These are phyloP conservation scores for Poicephalus meyeri DNA, from an alignment of 2,113 vertebrate species.

Conservation along the genomic window DNA sequence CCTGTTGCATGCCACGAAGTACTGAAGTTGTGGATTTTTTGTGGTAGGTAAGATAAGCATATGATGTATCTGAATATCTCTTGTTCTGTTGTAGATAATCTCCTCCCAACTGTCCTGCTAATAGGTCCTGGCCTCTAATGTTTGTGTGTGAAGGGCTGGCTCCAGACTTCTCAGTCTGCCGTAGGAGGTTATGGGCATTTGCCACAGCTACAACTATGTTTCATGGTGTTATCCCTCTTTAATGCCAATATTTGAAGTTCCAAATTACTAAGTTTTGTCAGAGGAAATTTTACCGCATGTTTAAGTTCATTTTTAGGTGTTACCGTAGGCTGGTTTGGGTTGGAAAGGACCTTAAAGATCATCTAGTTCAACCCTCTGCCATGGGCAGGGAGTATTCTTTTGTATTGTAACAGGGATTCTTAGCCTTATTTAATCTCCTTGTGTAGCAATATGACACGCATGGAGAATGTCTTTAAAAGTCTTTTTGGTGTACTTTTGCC, in stretches of 20 bases:
- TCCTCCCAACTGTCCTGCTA: background rate
- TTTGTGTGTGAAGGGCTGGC: background rate
- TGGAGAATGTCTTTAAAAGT: background rate
- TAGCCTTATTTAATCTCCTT: background rate
- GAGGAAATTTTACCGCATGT: background rate
- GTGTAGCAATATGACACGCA: background rate
- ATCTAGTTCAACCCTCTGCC: background rate
- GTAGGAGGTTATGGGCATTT: accelerated
- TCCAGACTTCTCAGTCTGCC: background rate
- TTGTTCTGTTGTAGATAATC: background rate
- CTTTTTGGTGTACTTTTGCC: background rate
- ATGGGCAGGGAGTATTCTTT: background rate
- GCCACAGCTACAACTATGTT: background rate
- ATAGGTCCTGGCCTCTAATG: background rate
- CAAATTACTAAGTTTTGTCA: background rate
- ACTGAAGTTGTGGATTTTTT: conserved; percentile 38
- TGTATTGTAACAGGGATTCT: background rate
- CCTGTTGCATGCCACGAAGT: conserved; percentile 20
- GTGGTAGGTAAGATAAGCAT: conserved; percentile 58
- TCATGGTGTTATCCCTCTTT: background rate
- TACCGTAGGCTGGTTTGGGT: background rate
- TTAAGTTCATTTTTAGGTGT: background rate
- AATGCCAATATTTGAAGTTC: background rate
- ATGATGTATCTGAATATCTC: background rate
- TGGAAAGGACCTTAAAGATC: background rate